Conservation (phyloP, 2,797 vertebrate genomes). For the Chaetophractus vellerosus region DNA sequence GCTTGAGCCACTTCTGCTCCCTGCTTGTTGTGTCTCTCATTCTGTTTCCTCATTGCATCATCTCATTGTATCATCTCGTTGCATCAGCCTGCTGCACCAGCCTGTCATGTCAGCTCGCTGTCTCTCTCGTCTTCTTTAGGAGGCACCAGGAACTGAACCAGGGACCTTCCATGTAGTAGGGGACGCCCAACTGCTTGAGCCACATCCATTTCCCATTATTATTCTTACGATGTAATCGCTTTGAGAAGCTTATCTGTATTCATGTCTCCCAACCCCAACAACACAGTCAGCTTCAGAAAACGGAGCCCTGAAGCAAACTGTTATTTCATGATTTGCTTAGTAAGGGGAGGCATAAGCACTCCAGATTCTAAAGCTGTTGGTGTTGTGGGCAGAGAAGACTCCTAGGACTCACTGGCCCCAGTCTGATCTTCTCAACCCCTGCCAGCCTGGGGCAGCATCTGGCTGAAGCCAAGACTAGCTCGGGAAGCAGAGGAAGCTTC, state of each 20-base stretch:
- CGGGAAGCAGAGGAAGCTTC: neutral
- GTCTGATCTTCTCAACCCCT: neutral
- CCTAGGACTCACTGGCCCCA: neutral
- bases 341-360: conserved; percentile 79
- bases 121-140: too few relatives aligned
- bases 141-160: too few relatives aligned
- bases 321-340: conserved; percentile 85
- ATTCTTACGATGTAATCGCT: conserved; percentile 73
- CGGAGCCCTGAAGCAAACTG: conserved; percentile 78
- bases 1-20: too few relatives aligned
- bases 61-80: too few relatives aligned
- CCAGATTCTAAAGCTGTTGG: conserved; percentile 86
- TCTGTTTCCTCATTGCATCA: too few relatives aligned
- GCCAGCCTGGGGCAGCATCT: neutral
- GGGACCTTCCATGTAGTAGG: too few relatives aligned
- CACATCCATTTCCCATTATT: conserved; percentile 23
- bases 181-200: too few relatives aligned
- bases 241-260: conserved; percentile 76
- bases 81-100: too few relatives aligned
- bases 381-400: conserved; percentile 72
- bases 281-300: conserved; percentile 79
- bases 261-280: conserved; percentile 78
- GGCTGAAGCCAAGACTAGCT: neutral
- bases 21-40: too few relatives aligned
- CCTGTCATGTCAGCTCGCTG: too few relatives aligned